A percentile compares a stretch with the other conserved stretches of the same genome.
Conservation (phyloP, 2,113 vertebrate species). For the Polyodon spathula region DNA sequence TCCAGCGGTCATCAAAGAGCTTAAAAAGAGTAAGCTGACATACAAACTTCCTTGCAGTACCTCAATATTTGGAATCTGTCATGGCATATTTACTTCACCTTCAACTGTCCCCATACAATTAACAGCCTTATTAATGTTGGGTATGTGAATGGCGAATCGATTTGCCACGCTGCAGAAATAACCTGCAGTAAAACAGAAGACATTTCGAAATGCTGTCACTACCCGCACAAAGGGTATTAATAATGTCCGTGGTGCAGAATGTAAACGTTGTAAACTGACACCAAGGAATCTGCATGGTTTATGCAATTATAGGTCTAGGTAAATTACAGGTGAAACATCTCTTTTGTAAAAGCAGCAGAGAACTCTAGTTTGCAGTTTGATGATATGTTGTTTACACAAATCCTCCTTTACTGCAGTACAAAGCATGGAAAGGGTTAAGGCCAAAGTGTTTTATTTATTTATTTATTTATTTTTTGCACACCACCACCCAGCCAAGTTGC, state of each 20-base stretch:
- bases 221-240: neutral
- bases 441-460: too few relatives aligned
- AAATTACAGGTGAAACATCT: neutral
- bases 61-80: neutral
- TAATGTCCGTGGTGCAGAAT: neutral
- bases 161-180: neutral
- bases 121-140: conserved; percentile 6
- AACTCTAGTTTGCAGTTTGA: too few relatives aligned
- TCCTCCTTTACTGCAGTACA: too few relatives aligned
- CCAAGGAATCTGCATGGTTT: neutral
- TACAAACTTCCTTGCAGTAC: neutral
- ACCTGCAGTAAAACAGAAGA: neutral
- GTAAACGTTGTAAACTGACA: neutral
- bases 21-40: neutral
- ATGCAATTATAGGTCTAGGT: neutral
- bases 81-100: neutral
- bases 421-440: too few relatives aligned
- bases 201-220: neutral
- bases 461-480: too few relatives aligned
- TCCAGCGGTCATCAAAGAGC: neutral
- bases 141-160: neutral
- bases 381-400: too few relatives aligned
- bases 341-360: too few relatives aligned
- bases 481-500: too few relatives aligned
- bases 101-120: neutral